Percentiles rank a stretch among this genome's conserved stretches.
Evolutionary conservation across 2,113 vertebrate genomes (phyloP).

Genomic region (Procavia capensis): DNA sequence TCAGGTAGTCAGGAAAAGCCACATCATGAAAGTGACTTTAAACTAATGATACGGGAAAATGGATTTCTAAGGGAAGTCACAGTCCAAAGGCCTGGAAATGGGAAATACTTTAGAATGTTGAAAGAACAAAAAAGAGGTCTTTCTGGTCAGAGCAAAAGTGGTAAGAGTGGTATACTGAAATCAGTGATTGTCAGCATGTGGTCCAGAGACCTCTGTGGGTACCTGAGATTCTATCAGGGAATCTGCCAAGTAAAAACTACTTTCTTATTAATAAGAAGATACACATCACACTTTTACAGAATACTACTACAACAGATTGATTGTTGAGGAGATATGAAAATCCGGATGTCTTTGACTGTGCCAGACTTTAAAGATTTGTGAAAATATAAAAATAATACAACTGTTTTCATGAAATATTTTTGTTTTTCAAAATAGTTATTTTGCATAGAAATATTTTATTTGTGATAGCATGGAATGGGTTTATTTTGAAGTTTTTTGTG

Average conservation of each 20-base stretch:
- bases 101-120: not conserved
- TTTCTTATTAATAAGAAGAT: constrained; percentile 7
- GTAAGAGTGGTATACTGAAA: not conserved
- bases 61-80: not conserved
- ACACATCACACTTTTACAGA: not conserved
- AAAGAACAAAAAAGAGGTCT: not conserved
- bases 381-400: constrained; percentile 31
- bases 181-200: not conserved
- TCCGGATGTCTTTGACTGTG: constrained; percentile 15
- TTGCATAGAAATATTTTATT: constrained; percentile 45
- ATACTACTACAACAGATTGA: not conserved
- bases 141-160: not conserved
- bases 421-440: not conserved
- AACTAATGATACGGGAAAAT: not conserved
- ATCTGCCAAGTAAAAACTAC: not conserved
- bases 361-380: not conserved
- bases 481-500: not conserved
- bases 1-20: not conserved
- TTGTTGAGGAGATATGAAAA: not conserved
- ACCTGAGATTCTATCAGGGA: not conserved
- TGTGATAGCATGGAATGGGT: not conserved
- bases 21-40: not conserved
- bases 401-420: constrained; percentile 41
- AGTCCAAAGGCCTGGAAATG: not conserved
- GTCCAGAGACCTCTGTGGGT: not conserved